Percentiles rank a stretch among this genome's conserved stretches.
Conservation (phyloP, 2,888 invertebrate genomes). For the Arrhopalites spinosus region DNA sequence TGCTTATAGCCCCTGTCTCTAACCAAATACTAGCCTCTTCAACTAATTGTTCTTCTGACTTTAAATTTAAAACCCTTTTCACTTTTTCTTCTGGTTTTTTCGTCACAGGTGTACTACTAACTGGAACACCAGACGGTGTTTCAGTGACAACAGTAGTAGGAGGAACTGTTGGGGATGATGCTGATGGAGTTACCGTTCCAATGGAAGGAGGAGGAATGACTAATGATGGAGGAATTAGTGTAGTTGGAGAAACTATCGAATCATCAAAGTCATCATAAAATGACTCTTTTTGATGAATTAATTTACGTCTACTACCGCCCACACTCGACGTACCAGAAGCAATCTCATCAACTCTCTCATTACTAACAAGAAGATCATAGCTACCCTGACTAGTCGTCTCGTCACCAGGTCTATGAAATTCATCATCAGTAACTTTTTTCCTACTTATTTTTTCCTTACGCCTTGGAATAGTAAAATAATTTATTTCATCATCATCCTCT, state of each 20-base stretch:
- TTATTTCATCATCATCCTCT: constrained; percentile 38
- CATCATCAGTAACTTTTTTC: constrained; percentile 33
- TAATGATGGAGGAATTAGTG: background rate
- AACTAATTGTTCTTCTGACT: constrained; percentile 36
- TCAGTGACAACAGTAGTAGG: background rate
- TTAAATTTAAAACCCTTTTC: constrained; percentile 30
- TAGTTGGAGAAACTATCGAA: constrained; percentile 3
- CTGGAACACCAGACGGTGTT: background rate
- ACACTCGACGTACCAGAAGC: background rate
- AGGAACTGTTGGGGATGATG: background rate
- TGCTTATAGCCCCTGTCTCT: constrained; percentile 30
- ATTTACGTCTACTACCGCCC: background rate
- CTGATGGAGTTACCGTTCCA: background rate
- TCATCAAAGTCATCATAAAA: constrained; percentile 32
- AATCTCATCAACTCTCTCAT: constrained; percentile 31
- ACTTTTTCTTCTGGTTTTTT: constrained; percentile 31
- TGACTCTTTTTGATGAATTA: constrained; percentile 37
- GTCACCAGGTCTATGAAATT: constrained; percentile 36
- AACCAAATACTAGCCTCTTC: constrained; percentile 38
- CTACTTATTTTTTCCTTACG: constrained; percentile 33
- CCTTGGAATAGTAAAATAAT: constrained; percentile 36
- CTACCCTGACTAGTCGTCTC: constrained; percentile 39
- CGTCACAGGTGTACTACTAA: background rate
- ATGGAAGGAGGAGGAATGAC: background rate
- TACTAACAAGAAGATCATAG: constrained; percentile 35